phyloP scores from a whole-genome alignment of 2,797 vertebrate genomes.

The Sphenodon punctatus region DNA sequence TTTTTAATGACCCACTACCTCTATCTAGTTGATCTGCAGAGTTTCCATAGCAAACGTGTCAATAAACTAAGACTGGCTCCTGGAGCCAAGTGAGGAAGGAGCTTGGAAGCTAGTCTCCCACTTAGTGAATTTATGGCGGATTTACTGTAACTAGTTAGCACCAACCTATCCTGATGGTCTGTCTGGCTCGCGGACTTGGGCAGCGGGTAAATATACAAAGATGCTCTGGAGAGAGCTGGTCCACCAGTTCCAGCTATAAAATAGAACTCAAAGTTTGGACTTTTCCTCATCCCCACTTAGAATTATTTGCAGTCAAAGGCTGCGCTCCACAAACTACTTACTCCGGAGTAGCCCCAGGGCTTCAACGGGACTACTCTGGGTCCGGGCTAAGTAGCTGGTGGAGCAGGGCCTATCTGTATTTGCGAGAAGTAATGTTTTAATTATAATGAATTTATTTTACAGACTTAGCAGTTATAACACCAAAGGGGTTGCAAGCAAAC shows the following conservation, averaged over 20 bases:
- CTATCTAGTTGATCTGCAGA: neutral
- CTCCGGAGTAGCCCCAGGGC: too few relatives aligned
- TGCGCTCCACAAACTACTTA: too few relatives aligned
- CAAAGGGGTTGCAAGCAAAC: constrained; percentile 22
- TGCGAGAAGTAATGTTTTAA: too few relatives aligned
- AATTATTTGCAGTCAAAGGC: too few relatives aligned
- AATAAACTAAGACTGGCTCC: constrained; percentile 19
- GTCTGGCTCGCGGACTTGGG: constrained; percentile 44
- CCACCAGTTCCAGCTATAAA: too few relatives aligned
- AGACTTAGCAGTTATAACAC: neutral
- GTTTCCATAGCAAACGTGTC: constrained; percentile 46
- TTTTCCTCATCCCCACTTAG: too few relatives aligned
- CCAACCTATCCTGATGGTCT: too few relatives aligned
- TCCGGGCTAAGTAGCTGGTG: too few relatives aligned
- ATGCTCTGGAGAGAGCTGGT: constrained; percentile 56
- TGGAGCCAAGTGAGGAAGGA: constrained; percentile 27
- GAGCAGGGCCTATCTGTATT: too few relatives aligned
- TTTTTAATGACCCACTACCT: neutral
- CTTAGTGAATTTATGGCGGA: constrained; percentile 49
- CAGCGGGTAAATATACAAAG: constrained; percentile 52
- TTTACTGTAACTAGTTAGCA: constrained; percentile 55
- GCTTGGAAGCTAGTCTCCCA: constrained; percentile 39
- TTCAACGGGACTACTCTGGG: too few relatives aligned
- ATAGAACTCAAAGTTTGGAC: too few relatives aligned
- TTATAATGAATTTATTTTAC: neutral